phyloP scores from a whole-genome alignment of 2,888 invertebrate genomes.

The Oxytorus armatus region DNA sequence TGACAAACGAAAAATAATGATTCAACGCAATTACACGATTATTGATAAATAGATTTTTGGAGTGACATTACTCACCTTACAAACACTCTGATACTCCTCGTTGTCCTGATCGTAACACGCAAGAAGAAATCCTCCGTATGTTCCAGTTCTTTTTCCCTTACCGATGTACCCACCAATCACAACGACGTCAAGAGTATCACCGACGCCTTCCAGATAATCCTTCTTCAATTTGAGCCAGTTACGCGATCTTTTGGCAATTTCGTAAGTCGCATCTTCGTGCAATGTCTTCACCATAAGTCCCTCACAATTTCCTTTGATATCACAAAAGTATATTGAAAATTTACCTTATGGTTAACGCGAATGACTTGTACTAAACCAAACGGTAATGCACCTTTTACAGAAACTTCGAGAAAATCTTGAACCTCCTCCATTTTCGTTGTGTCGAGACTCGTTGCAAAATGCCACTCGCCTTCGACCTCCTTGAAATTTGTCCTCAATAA shows the following conservation, averaged over 20 bases:
- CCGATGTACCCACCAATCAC: constrained; percentile 98
- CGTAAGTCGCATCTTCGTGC: constrained; percentile 95
- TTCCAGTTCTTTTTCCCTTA: constrained; percentile 96
- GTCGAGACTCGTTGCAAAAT: constrained; percentile 93
- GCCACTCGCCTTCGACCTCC: constrained; percentile 92
- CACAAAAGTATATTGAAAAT: not conserved
- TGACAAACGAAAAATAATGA: not conserved
- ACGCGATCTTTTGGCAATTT: constrained; percentile 97
- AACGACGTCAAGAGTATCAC: constrained; percentile 98
- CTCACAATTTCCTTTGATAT: constrained; percentile 93
- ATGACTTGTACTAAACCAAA: no score
- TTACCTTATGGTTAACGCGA: constrained; percentile 54
- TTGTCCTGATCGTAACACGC: constrained; percentile 96
- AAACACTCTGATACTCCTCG: constrained; percentile 97
- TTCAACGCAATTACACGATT: not conserved
- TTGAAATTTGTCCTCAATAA: constrained; percentile 90
- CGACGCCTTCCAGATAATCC: constrained; percentile 98
- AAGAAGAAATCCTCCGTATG: constrained; percentile 97
- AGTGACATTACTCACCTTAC: constrained; percentile 89
- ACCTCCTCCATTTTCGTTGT: constrained; percentile 95
- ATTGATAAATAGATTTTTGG: no score
- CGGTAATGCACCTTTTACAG: constrained; percentile 93
- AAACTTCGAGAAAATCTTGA: constrained; percentile 96
- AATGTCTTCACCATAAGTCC: constrained; percentile 99
- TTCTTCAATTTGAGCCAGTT: constrained; percentile 99